These are phyloP conservation scores for Dolomedes plantarius DNA, from an alignment of 2,888 invertebrate genomes.

Conservation along the genomic window DNA sequence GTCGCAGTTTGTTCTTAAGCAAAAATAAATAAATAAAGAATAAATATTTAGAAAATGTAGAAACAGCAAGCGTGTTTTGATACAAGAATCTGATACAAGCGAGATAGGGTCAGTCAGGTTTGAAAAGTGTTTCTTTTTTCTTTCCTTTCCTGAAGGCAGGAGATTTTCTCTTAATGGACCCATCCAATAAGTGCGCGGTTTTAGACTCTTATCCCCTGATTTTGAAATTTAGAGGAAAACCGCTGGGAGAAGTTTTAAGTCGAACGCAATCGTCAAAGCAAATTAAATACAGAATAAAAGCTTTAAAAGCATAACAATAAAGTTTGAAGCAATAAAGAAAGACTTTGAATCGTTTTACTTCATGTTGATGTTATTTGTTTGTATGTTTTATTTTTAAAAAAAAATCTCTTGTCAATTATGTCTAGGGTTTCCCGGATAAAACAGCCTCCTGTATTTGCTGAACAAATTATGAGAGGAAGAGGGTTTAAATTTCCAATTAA, in stretches of 20 bases:
- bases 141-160: not conserved
- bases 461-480: no score
- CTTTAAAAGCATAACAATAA: no score
- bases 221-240: not conserved
- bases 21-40: not conserved
- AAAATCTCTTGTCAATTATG: no score
- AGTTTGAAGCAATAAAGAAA: no score
- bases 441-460: no score
- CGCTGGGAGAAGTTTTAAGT: not conserved
- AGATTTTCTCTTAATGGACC: conserved; percentile 13
- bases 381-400: no score
- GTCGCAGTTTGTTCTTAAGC: not conserved
- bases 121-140: not conserved
- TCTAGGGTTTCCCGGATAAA: no score
- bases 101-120: not conserved
- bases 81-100: not conserved
- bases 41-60: conserved; percentile 20
- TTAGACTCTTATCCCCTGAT: conserved; percentile 3
- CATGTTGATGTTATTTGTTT: no score
- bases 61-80: conserved; percentile 17
- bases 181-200: conserved; percentile 5
- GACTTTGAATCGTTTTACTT: no score
- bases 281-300: no score
- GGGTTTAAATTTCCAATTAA: no score
- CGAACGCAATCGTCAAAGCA: not conserved